phyloP scores from a whole-genome alignment of 2,888 invertebrate species.

The Tupiocoris notatus region DNA sequence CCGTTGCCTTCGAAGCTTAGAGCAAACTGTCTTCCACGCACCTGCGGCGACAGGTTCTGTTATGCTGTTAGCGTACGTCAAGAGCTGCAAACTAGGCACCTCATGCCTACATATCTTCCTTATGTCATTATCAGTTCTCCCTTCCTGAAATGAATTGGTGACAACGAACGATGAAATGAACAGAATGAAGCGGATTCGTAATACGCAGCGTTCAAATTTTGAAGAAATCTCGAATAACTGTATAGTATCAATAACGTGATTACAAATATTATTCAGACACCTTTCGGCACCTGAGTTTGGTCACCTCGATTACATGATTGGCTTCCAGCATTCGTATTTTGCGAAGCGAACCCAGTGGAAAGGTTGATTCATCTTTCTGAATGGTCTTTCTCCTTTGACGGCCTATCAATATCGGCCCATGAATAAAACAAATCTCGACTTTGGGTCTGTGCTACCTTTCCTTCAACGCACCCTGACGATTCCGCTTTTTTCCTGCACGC shows the following conservation, averaged over 20 bases:
- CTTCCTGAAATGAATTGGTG: not conserved
- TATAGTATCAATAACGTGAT: too few relatives aligned
- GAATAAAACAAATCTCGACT: slow-evolving; percentile 35
- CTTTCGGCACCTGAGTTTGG: too few relatives aligned
- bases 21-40: not conserved
- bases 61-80: not conserved
- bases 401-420: slow-evolving; percentile 36
- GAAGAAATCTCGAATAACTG: too few relatives aligned
- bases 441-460: not conserved
- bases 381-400: not conserved
- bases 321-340: not conserved
- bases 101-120: not conserved
- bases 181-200: too few relatives aligned
- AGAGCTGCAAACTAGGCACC: not conserved
- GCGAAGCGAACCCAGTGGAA: not conserved
- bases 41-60: not conserved
- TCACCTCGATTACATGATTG: not conserved
- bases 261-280: too few relatives aligned
- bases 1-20: not conserved
- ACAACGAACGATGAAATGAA: not conserved
- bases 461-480: not conserved
- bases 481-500: not conserved
- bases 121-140: not conserved
- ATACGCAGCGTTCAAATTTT: too few relatives aligned
- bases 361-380: not conserved